These are phyloP conservation scores for Zoanthus gigantus DNA, from an alignment of 92 coral and sea anemone species.

Conservation along the genomic window DNA sequence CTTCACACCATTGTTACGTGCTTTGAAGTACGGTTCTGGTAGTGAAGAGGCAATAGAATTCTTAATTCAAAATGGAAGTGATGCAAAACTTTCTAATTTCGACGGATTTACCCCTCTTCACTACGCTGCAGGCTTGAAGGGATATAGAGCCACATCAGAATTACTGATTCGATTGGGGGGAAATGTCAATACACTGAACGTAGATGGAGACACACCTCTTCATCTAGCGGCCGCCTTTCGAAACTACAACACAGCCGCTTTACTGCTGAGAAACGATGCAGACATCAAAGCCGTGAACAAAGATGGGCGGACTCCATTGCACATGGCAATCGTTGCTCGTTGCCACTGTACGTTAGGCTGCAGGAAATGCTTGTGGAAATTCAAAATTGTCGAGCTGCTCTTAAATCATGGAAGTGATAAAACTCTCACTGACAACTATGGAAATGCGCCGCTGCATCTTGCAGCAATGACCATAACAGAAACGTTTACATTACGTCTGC, in stretches of 20 bases:
- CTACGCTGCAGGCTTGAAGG: slow-evolving; percentile 79
- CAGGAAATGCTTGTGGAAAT: slow-evolving; percentile 84
- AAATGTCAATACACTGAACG: slow-evolving; percentile 62
- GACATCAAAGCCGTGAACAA: slow-evolving; percentile 65
- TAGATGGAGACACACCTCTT: slow-evolving; percentile 72
- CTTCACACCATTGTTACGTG: slow-evolving; percentile 73
- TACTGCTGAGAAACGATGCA: slow-evolving; percentile 67
- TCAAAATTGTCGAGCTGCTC: slow-evolving; percentile 78
- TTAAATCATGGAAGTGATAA: slow-evolving; percentile 73
- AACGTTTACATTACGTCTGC: slow-evolving; percentile 74
- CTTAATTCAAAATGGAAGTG: slow-evolving; percentile 68
- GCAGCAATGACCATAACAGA: slow-evolving; percentile 79
- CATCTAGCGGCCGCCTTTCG: slow-evolving; percentile 83
- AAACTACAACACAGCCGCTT: slow-evolving; percentile 74
- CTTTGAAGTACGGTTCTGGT: slow-evolving; percentile 68
- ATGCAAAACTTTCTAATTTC: slow-evolving; percentile 48
- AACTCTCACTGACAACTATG: slow-evolving; percentile 67
- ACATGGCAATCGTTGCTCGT: slow-evolving; percentile 76
- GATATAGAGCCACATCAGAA: slow-evolving; percentile 72
- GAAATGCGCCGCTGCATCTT: slow-evolving; percentile 80
- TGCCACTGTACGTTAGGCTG: slow-evolving; percentile 87
- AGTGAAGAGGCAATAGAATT: slow-evolving; percentile 63
- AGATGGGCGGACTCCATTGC: slow-evolving; percentile 66
- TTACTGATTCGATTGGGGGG: slow-evolving; percentile 70
- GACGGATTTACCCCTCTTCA: slow-evolving; percentile 73